Evolutionary conservation across 2,113 vertebrate genomes (phyloP).

Genomic region (Oryzias celebensis): DNA sequence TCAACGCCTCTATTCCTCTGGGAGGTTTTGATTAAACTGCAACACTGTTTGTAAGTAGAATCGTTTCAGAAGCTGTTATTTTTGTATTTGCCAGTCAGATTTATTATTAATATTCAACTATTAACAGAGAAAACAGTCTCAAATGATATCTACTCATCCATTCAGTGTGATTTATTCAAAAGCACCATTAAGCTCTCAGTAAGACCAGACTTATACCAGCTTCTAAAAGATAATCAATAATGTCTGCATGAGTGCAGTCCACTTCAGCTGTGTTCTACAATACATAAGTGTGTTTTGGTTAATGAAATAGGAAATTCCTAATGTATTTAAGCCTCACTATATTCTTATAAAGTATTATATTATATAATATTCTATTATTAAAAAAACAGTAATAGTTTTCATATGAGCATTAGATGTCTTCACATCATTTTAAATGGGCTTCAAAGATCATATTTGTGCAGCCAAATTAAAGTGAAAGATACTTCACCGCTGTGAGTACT

Average conservation of each 20-base stretch:
- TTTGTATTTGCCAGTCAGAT: constrained; percentile 25
- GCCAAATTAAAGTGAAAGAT: no score
- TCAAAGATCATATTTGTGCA: no score
- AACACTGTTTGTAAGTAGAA: constrained; percentile 23
- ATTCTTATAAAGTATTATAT: no score
- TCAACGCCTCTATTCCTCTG: constrained; percentile 31
- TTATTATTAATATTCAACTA: constrained; percentile 31
- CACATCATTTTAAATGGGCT: no score
- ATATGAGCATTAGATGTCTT: no score
- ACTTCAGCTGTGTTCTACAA: constrained; percentile 19
- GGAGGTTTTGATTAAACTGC: constrained; percentile 68
- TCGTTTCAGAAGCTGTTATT: constrained; percentile 13
- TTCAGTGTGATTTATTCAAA: constrained; percentile 44
- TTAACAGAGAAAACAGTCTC: constrained; percentile 15
- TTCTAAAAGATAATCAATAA: constrained; percentile 53
- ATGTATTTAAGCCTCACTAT: no score
- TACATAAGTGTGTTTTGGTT: constrained; percentile 14
- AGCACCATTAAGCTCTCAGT: constrained; percentile 52
- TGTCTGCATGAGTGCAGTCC: constrained; percentile 33
- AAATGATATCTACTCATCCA: constrained; percentile 28
- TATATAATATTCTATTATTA: no score
- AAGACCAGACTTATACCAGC: constrained; percentile 27
- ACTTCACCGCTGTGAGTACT: no score
- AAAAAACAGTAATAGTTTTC: no score
- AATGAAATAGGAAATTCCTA: constrained; percentile 5